A percentile compares a stretch with the other conserved stretches of the same genome.
Conservation (phyloP, 2,797 vertebrate species). For the Myioborus melanocephalus region DNA sequence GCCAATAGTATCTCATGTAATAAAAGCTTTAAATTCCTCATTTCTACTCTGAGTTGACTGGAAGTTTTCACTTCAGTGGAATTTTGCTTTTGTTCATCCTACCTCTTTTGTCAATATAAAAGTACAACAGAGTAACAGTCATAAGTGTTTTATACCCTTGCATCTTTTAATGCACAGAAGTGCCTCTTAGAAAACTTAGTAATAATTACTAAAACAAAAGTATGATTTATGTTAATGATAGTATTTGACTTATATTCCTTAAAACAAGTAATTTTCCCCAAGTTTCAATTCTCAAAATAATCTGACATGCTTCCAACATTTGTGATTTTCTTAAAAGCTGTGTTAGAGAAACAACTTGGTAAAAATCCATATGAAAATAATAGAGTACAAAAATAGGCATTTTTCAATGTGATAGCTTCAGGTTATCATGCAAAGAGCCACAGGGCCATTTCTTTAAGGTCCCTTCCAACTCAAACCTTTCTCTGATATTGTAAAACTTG, state of each 20-base stretch:
- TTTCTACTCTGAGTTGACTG: background rate
- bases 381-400: background rate
- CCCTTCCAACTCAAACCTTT: background rate
- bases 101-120: background rate
- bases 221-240: background rate
- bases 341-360: background rate
- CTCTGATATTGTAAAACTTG: background rate
- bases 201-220: constrained; percentile 10
- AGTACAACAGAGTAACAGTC: background rate
- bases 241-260: background rate
- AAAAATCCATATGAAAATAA: background rate
- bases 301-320: background rate
- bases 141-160: background rate
- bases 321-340: background rate
- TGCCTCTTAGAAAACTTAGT: constrained; percentile 31
- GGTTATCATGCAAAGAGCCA: background rate
- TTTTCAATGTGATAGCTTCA: background rate
- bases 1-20: background rate
- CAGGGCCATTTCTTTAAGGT: background rate
- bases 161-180: constrained; percentile 25
- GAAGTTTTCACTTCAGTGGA: background rate
- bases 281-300: background rate
- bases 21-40: background rate
- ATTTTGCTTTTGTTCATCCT: background rate
- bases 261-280: background rate